Evolutionary conservation across 2,888 invertebrate genomes (phyloP), one percentile per base, ranked within the genome.

Genomic region (Pachycephus smyrnensis): DNA sequence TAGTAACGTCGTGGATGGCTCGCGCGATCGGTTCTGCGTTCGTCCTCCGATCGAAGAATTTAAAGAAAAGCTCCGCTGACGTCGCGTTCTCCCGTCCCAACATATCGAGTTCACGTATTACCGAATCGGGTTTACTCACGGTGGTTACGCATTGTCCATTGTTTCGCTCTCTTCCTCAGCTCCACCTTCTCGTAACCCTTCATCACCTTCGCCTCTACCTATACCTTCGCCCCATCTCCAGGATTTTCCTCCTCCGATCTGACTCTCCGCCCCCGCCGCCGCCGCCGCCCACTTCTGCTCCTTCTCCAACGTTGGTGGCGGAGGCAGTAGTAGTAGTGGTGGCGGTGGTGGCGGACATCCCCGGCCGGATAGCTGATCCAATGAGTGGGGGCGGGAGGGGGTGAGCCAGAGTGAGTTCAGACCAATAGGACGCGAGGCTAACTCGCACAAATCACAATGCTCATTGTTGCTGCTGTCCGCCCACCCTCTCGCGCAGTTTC

Each of bases 361-460:
- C 88, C 87, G 85, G 82, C 82, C 81, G 71, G 83, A 85, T 80
- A 76, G 79, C 80, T 85, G 86, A 86, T 86, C 86, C 89, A 87
- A 88, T 88, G 85, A 83, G 83, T 84, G 85, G 77, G 81, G 78
- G 82, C 78, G 82, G 85, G 82, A 37, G 86, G 88, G 86, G 87
- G 87, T 85, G 88, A 87, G 84, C 80, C 77, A 76, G 79, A 82
- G 82, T 31, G 12, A n/a, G 33, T 84, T 82, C 82, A 84, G 85
- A 87, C 90, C 90, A 90, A 90, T 90, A 77, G 83, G 81, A 86
- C 80, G 79, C 82, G 78, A 84, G 88, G 86, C 88, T 86, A 90
- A 90, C 89, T 89, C 90, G 90, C 91, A 87, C 91, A 91, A 91
- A 91, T 91, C 91, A 91, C 91, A 91, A 91, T 91, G 91, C 91